A percentile compares a stretch with the other conserved stretches of the same genome.
Conservation (phyloP, 2,113 vertebrate species). For the Austrofundulus limnaeus region DNA sequence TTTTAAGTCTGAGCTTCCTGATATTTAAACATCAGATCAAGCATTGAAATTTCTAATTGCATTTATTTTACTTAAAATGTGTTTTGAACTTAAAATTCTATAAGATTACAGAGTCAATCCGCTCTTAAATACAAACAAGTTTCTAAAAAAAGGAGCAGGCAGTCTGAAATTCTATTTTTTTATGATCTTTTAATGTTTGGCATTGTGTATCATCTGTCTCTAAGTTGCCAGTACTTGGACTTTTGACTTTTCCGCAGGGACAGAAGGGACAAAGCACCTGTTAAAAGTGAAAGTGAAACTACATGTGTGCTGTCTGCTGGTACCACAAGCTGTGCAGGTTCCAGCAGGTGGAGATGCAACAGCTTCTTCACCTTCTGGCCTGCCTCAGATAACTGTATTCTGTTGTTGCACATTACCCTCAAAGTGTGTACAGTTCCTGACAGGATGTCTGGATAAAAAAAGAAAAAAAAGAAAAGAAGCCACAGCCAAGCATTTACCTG, state of each 20-base stretch:
- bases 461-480: neutral
- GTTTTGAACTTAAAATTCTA: neutral
- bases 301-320: conserved; percentile 1
- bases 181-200: neutral
- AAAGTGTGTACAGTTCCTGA: conserved; percentile 4
- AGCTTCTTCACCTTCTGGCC: conserved; percentile 44
- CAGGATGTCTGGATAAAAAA: neutral
- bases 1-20: neutral
- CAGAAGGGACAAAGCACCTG: neutral
- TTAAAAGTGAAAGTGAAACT: neutral
- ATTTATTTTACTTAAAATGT: neutral
- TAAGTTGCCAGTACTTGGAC: neutral
- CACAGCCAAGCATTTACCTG: neutral
- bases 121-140: neutral
- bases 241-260: neutral
- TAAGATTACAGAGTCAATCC: neutral
- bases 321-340: conserved; percentile 26
- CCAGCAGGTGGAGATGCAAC: conserved; percentile 49
- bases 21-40: neutral
- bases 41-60: neutral
- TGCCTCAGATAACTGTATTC: neutral
- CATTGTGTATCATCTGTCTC: neutral
- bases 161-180: too few relatives aligned
- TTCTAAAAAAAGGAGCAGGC: neutral
- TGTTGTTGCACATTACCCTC: neutral